Conservation (phyloP, 2,888 invertebrate genomes). For the Dolomedes plantarius region DNA sequence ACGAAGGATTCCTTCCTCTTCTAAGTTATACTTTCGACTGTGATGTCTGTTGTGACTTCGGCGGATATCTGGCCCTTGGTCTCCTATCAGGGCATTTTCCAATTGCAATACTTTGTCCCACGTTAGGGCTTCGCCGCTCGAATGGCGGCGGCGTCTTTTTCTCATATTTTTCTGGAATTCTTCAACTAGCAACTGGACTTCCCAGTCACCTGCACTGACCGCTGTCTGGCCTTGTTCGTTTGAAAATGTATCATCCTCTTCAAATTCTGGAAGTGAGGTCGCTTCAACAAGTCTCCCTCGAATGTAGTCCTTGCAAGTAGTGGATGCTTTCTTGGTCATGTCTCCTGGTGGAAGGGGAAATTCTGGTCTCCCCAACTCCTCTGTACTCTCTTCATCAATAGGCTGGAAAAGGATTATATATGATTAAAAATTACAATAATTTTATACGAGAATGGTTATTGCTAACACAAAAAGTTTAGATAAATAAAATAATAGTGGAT, state of each 20-base stretch:
- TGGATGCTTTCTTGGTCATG: background rate
- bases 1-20: conserved; percentile 28
- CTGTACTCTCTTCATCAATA: conserved; percentile 6
- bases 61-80: conserved; percentile 2
- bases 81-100: conserved; percentile 21
- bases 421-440: too few relatives aligned
- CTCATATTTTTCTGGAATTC: conserved; percentile 80
- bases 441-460: too few relatives aligned
- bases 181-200: conserved; percentile 86
- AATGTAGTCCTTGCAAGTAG: background rate
- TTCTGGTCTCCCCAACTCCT: conserved; percentile 65
- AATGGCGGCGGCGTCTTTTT: conserved; percentile 36
- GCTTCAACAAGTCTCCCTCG: conserved; percentile 40
- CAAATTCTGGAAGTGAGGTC: background rate
- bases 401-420: conserved; percentile 29
- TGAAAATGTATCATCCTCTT: conserved; percentile 5
- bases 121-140: conserved; percentile 48
- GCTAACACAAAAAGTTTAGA: too few relatives aligned
- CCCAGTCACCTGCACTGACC: conserved; percentile 80
- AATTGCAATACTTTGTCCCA: conserved; percentile 45
- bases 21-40: conserved; percentile 52
- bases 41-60: conserved; percentile 10
- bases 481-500: too few relatives aligned
- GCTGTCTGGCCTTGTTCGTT: background rate
- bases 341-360: conserved; percentile 58